Base-by-base conservation (phyloP, 2,113 vertebrate genomes). In the Hassar affinis region DNA sequence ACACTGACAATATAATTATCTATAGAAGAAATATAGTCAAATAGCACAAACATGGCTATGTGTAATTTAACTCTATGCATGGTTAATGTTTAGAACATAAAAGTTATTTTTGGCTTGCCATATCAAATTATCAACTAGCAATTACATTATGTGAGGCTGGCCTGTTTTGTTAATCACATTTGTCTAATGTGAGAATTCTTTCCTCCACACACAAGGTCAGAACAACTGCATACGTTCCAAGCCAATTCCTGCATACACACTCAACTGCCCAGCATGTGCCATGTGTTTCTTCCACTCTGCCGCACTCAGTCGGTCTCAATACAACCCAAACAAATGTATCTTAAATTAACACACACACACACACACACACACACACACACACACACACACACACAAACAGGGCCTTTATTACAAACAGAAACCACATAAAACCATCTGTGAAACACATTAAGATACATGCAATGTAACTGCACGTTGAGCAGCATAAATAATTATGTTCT, bases 251-350 rank as follows among this genome's bases (percentile, higher is more conserved):
- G 81, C 76, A 80, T 86, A 87, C 80, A 80, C 54, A 64, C 86
- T 90, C 88, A 84, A 84, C 91, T 87, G 87, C 83, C 81, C 66
- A 20, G 76, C 87, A 86, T 89, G 89, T 79, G 80, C 86, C 88
- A 86, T 89, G 88, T 79, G 82, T 86, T 88, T 86, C 82, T 74
- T 42, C 79, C 22, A 79, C 75, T 88, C 81, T 88, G 84, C 79
- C 89, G 80, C 69, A 77, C 82, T 87, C 76, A 69, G 85, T 87
- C 82, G 30, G 81, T 88, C 86, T 89, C 86, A 90, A 89, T 79
- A 89, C 83, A 88, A 88, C 85, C 56, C 86, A 84, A 88, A 81
- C 82, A 87, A 92, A 94, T 95, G 94, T 93, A 96, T 95, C 92
- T 93, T 92, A 92, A 92, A 94, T 93, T 82, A 87, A 85, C 91